These are phyloP conservation scores for Coryphaenoides rupestris DNA, from an alignment of 2,113 vertebrate genomes.

Conservation along the genomic window DNA sequence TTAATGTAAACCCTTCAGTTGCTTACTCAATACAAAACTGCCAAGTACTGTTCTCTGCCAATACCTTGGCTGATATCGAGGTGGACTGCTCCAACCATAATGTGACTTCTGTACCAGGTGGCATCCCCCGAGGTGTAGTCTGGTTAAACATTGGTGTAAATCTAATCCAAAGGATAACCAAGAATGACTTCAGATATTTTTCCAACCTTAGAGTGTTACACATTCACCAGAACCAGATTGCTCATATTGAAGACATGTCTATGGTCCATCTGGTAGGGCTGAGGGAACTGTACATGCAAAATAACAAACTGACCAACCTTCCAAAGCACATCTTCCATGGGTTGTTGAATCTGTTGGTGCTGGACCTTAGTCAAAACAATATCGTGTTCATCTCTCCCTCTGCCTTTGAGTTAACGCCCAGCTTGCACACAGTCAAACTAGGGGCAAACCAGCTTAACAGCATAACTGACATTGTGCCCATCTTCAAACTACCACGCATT, in stretches of 20 bases:
- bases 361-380: neutral
- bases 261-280: slow-evolving; percentile 24
- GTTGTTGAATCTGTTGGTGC: slow-evolving; percentile 15
- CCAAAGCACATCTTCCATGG: slow-evolving; percentile 28
- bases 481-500: slow-evolving; percentile 2
- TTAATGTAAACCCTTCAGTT: neutral
- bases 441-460: neutral
- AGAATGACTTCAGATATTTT: neutral
- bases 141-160: neutral
- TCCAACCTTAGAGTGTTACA: neutral
- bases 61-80: neutral
- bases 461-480: neutral
- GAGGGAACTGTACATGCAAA: rapidly evolving
- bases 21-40: slow-evolving; percentile 36
- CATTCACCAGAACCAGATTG: rapidly evolving
- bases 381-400: neutral
- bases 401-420: neutral
- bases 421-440: neutral
- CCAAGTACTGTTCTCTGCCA: neutral
- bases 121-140: slow-evolving; percentile 20
- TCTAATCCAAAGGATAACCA: neutral
- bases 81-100: neutral
- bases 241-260: slow-evolving; percentile 20
- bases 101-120: slow-evolving; percentile 7
- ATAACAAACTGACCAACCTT: slow-evolving; percentile 17